Percentiles rank a stretch among this genome's conserved stretches.
Evolutionary conservation across 2,888 invertebrate genomes (phyloP).

Genomic region (Clivina fossor): DNA sequence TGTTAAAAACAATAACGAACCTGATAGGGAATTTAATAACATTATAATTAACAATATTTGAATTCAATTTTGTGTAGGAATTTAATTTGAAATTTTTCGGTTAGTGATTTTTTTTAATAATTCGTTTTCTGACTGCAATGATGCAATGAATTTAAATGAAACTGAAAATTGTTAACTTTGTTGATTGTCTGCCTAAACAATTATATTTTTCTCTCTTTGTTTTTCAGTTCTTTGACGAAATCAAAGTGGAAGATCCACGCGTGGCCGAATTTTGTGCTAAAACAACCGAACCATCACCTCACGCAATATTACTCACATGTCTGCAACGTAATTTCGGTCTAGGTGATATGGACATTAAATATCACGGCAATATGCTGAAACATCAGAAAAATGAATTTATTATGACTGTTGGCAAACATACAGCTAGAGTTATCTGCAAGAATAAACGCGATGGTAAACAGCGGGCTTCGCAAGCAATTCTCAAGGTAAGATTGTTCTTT

Average conservation of each 20-base stretch:
- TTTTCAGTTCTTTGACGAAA: slow-evolving; percentile 83
- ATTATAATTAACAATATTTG: too few species aligned
- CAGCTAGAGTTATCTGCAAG: slow-evolving; percentile 87
- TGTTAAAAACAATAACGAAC: too few species aligned
- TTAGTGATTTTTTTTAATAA: too few species aligned
- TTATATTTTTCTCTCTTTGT: too few species aligned
- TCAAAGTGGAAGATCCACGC: slow-evolving; percentile 90
- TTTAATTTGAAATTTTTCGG: too few species aligned
- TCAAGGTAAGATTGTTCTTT: slow-evolving; percentile 65
- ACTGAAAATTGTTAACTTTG: too few species aligned
- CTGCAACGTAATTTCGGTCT: slow-evolving; percentile 90
- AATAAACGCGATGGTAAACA: slow-evolving; percentile 98
- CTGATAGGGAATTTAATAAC: too few species aligned
- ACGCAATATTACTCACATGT: slow-evolving; percentile 89
- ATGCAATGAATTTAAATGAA: too few species aligned
- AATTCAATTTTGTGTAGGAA: too few species aligned
- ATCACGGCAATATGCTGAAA: slow-evolving; percentile 82
- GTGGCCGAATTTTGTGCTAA: slow-evolving; percentile 95
- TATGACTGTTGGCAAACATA: slow-evolving; percentile 92
- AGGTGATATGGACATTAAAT: slow-evolving; percentile 84
- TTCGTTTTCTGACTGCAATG: too few species aligned
- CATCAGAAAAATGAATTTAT: slow-evolving; percentile 92
- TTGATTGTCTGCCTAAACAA: too few species aligned
- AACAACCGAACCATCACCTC: slow-evolving; percentile 93
- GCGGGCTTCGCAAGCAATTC: slow-evolving; percentile 89